Evolutionary conservation across 1,140 invertebrate species (phyloP), one percentile per base, ranked within the genome.

Genomic region (Drosophila sp.): DNA sequence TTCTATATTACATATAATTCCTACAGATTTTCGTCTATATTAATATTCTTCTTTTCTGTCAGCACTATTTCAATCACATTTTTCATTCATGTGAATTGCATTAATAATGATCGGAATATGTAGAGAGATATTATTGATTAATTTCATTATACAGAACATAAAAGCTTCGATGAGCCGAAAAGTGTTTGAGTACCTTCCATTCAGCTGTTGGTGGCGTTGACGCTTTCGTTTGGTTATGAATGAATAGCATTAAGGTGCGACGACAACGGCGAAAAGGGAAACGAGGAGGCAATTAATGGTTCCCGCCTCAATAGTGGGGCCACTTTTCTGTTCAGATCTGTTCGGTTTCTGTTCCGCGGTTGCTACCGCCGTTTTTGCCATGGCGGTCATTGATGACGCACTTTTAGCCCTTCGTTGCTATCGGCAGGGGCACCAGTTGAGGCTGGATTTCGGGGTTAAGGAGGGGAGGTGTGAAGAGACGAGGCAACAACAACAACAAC

Each of bases 371-470:
- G 73, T 61, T 66, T 65, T 72, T 66, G 78, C 77, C 74, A 78
- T 81, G 86, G 86, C 86, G 86, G 86, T 76, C 86, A 90, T 90
- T 90, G 86, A 90, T 90, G 86, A 90, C 86, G 86, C 86, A 90
- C 86, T 90, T 90, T 90, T 90, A 90, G 86, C 86, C 86, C 86
- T 90, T 90, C 86, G 70, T 60, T 81, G 85, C 75, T 90, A 90
- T 85, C 80, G 80, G 66, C 62, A 50, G 72, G 64, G 55, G 63
- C 74, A 70, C 60, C 68, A 67, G 66, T 47, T 56, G 47, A 44
- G 27, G 33, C 10, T 56, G 40, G 8, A 25, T 55, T 30, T 44
- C 11, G 60, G 62, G 54, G 17, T 56, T 47, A 32, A 35, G 17
- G 23, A 61, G 27, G 57, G 44, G 38, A 38, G 65, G 50, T 66